Base-by-base conservation (phyloP, 2,888 invertebrate genomes). In the Lapara coniferarum region DNA sequence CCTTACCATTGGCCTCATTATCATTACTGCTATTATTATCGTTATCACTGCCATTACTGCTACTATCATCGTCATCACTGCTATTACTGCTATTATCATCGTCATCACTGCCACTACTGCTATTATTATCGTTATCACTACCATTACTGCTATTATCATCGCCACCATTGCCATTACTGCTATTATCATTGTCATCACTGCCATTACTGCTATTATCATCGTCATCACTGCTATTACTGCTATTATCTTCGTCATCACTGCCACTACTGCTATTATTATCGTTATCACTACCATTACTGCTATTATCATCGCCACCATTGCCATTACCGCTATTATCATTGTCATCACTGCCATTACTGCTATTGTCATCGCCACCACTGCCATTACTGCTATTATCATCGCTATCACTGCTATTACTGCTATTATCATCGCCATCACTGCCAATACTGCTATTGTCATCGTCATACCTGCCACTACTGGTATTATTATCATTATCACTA, bases 161-260 rank as follows among this genome's bases (percentile, higher is more conserved):
- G 13, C 12, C 44, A 57, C 44, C 16, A 13, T 37, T 49, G 46
- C 14, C 12, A 63, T 46, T 66, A 30, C 37, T 53, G 14, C 69
- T 74, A 44, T 69, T 49, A 30, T 49, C 57, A 55, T 44, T 56
- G 12, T 67, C 30, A 51, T 55, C 10, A 58, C 51, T 68, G 14
- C 51, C 66, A 52, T 30, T 51, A 30, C 66, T 70, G 12, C 14
- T 16, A 13, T 46, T 19, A 68, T 46, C 49, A 13, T 63, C 49
- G 19, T 63, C 46, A 37, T 37, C 37, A 37, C 51, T 51, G 14
- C 2, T 25, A 19, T 37, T 66, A 58, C 37, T 58, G 0, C 37
- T 8, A 59, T 14, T 59, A 2, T 37, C 25, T 25, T 25, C n/a
- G n/a, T 25, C 25, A 25, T 55, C 10, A 66, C 37, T 66, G 7